These are phyloP conservation scores for Xestia sexstrigata DNA, from an alignment of 2,888 invertebrate genomes.

Conservation along the genomic window DNA sequence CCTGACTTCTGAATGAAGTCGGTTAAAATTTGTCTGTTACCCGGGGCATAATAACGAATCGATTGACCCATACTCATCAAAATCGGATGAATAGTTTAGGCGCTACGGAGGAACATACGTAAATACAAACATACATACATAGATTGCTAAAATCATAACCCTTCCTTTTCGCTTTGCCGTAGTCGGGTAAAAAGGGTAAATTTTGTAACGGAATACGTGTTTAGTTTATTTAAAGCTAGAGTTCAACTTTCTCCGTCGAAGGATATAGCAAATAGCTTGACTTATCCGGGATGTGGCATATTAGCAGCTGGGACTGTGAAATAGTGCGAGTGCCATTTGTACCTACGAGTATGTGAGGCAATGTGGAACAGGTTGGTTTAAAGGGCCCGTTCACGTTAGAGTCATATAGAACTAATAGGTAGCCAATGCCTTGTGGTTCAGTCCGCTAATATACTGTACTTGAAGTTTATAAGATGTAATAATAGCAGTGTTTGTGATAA, in stretches of 20 bases:
- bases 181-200: not conserved
- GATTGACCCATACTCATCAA: too few relatives aligned
- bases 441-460: too few relatives aligned
- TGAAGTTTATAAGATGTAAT: too few relatives aligned
- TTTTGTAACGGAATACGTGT: slow-evolving; percentile 9
- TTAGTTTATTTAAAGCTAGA: slow-evolving; percentile 39
- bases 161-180: too few relatives aligned
- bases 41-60: too few relatives aligned
- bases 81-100: too few relatives aligned
- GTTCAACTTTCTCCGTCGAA: slow-evolving; percentile 50
- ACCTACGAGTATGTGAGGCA: not conserved
- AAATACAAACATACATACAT: too few relatives aligned
- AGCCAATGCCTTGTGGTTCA: not conserved
- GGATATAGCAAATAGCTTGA: slow-evolving; percentile 42
- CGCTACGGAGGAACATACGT: too few relatives aligned
- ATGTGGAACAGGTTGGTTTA: slow-evolving; percentile 5
- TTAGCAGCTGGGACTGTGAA: slow-evolving; percentile 33
- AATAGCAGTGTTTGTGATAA: too few relatives aligned
- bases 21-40: too few relatives aligned
- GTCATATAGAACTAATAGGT: not conserved
- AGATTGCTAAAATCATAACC: too few relatives aligned
- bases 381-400: not conserved
- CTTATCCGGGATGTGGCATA: slow-evolving; percentile 56
- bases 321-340: slow-evolving; percentile 10
- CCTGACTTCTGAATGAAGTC: too few relatives aligned